Evolutionary conservation across 2,888 invertebrate species (phyloP).

Genomic region (Agrotis exclamationis): DNA sequence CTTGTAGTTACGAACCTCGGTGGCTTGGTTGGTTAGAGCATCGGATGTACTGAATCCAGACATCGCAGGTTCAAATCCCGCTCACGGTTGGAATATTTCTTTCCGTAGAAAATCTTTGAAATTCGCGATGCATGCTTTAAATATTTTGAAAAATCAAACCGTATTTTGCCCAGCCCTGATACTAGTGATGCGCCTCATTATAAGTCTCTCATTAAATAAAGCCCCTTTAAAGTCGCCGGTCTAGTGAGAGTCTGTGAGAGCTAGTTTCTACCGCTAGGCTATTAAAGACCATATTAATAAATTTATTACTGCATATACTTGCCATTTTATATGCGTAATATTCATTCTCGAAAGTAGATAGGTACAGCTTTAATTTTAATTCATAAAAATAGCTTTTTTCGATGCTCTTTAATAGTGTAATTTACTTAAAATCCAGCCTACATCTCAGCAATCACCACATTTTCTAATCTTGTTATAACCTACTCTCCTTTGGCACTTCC

Average conservation of each 20-base stretch:
- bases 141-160: neutral
- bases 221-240: conserved; percentile 7
- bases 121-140: no score
- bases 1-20: no score
- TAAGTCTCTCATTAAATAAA: neutral
- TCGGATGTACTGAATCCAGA: no score
- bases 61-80: no score
- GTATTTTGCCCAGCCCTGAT: neutral
- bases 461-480: no score
- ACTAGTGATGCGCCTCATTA: conserved; percentile 9
- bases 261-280: neutral
- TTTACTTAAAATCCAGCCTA: no score
- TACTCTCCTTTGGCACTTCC: neutral
- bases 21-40: no score
- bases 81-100: no score
- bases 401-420: no score
- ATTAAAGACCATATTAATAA: neutral
- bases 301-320: neutral
- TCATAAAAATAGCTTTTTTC: neutral
- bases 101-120: no score
- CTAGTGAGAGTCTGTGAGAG: conserved; percentile 6
- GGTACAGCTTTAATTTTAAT: conserved; percentile 5
- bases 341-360: neutral
- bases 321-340: conserved; percentile 1
- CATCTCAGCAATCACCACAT: no score